Evolutionary conservation across 2,113 vertebrate genomes (phyloP).

Genomic region (Callocephalon fimbriatum): DNA sequence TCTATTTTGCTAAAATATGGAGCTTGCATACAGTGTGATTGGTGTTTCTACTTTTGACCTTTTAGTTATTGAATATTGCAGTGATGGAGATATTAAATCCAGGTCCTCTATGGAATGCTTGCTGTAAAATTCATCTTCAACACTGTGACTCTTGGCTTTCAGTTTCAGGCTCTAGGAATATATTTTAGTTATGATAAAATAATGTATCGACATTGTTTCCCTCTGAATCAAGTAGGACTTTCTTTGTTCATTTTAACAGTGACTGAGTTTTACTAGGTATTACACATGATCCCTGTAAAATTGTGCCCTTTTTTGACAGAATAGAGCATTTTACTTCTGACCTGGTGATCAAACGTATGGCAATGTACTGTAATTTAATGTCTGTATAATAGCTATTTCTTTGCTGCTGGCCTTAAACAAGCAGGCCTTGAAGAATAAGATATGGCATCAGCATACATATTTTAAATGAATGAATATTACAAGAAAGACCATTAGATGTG

Average conservation of each 20-base stretch:
- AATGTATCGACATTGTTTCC: neutral
- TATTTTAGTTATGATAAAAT: neutral
- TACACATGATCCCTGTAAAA: neutral
- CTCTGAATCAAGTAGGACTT: neutral
- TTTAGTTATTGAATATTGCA: neutral
- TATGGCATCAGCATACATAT: slow-evolving; percentile 62
- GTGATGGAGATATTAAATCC: slow-evolving; percentile 18
- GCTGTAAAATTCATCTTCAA: slow-evolving; percentile 12
- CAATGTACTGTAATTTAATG: slow-evolving; percentile 26
- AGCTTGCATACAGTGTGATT: neutral
- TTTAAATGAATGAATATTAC: slow-evolving; percentile 77
- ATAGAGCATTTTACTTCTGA: slow-evolving; percentile 15
- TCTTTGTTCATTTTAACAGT: neutral
- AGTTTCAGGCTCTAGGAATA: neutral
- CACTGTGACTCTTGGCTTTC: neutral
- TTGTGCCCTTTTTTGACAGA: neutral
- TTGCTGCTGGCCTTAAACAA: slow-evolving; percentile 60
- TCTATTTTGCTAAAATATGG: neutral
- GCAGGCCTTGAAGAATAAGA: slow-evolving; percentile 74
- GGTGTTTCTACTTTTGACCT: neutral
- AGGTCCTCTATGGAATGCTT: neutral
- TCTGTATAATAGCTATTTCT: slow-evolving; percentile 35
- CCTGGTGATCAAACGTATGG: slow-evolving; percentile 43
- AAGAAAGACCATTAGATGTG: slow-evolving; percentile 69
- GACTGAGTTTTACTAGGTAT: neutral